Percentiles rank a stretch among this genome's conserved stretches.
These are phyloP conservation scores for Pantherophis alleghaniensis DNA, from an alignment of 2,797 vertebrate genomes.

Conservation along the genomic window DNA sequence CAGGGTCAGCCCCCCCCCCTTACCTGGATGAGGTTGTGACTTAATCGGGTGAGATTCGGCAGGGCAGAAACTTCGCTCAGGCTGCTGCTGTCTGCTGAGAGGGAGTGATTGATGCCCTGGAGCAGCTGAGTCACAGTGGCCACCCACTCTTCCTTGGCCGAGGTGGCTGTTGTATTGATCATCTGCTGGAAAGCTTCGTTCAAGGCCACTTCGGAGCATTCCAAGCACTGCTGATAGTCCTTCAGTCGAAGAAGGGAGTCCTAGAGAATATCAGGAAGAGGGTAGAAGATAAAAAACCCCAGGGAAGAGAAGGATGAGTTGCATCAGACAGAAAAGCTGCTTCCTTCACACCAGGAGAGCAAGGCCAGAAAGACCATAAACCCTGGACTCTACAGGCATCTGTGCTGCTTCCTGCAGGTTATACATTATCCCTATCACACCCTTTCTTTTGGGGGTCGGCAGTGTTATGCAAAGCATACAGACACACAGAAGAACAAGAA, in stretches of 20 bases:
- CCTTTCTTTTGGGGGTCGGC: background rate
- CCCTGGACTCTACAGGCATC: background rate
- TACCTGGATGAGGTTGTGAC: conserved; percentile 94
- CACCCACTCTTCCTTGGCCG: conserved; percentile 93
- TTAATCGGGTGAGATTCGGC: conserved; percentile 81
- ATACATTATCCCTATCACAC: background rate
- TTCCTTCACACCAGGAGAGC: background rate
- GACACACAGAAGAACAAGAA: background rate
- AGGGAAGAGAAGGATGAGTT: background rate
- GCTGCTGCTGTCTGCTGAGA: conserved; percentile 76
- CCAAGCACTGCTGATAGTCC: conserved; percentile 88
- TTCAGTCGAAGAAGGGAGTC: conserved; percentile 86
- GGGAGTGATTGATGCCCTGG: conserved; percentile 83
- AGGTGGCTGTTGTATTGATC: conserved; percentile 73
- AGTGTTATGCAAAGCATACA: background rate
- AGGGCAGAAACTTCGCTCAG: conserved; percentile 75
- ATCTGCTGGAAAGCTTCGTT: conserved; percentile 94
- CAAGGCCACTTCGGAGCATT: conserved; percentile 88
- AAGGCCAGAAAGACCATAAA: background rate
- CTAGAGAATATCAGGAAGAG: conserved; percentile 65
- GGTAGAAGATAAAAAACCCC: background rate
- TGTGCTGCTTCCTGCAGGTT: background rate
- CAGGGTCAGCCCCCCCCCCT: background rate
- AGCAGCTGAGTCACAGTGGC: conserved; percentile 87
- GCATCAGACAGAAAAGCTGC: background rate